phyloP scores from a whole-genome alignment of 2,888 invertebrate species.

The Malacosoma neustria region DNA sequence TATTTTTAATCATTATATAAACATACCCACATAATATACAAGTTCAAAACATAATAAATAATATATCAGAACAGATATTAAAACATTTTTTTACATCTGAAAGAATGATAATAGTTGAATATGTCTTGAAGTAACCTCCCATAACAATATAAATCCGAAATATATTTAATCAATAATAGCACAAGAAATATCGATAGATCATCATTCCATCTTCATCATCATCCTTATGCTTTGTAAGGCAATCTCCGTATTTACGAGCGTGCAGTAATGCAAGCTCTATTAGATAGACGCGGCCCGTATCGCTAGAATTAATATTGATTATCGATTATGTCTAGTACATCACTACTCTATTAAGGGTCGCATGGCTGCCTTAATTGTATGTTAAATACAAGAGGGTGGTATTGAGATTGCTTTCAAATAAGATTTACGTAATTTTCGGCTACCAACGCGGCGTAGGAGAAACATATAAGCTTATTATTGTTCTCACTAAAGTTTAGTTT shows the following conservation, averaged over 20 bases:
- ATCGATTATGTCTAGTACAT: slow-evolving; percentile 12
- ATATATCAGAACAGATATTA: too few species aligned
- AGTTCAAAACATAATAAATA: too few species aligned
- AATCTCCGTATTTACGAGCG: slow-evolving; percentile 44
- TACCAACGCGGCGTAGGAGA: not conserved
- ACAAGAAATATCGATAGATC: slow-evolving; percentile 6
- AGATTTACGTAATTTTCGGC: not conserved
- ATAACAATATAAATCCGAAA: too few species aligned
- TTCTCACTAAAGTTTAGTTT: too few species aligned
- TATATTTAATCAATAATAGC: not conserved
- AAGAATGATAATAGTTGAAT: too few species aligned
- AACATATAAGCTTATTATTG: too few species aligned
- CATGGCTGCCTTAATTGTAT: slow-evolving; percentile 3
- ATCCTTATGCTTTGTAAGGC: slow-evolving; percentile 32
- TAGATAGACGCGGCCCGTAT: slow-evolving; percentile 29
- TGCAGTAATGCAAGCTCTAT: slow-evolving; percentile 38
- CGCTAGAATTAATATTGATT: slow-evolving; percentile 43
- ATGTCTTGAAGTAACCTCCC: too few species aligned
- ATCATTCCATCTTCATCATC: too few species aligned
- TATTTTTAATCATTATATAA: too few species aligned
- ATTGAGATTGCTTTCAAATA: not conserved
- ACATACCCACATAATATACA: too few species aligned
- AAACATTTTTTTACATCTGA: too few species aligned
- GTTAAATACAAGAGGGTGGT: not conserved
- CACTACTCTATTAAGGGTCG: slow-evolving; percentile 9